phyloP scores from a whole-genome alignment of 2,113 vertebrate species.

The Nesoenas mayeri region DNA sequence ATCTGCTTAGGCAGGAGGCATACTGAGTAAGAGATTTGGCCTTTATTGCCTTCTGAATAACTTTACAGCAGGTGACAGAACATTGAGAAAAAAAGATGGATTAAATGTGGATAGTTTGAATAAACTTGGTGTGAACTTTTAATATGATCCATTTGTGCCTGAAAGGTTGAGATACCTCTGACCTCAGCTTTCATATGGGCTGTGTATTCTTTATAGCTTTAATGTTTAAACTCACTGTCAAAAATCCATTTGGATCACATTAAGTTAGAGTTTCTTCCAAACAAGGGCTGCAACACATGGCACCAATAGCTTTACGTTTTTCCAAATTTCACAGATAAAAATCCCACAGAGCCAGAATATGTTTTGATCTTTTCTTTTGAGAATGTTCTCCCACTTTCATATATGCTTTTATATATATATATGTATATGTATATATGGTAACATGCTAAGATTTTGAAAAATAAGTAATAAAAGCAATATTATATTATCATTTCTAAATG shows the following conservation, averaged over 20 bases:
- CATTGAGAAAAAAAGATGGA: not conserved
- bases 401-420: not conserved
- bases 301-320: not conserved
- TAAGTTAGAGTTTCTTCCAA: not conserved
- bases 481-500: not conserved
- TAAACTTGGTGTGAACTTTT: not conserved
- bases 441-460: not conserved
- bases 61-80: not conserved
- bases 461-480: not conserved
- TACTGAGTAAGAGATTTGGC: not conserved
- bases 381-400: not conserved
- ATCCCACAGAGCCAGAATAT: not conserved
- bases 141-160: not conserved
- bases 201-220: not conserved
- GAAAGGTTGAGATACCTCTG: not conserved
- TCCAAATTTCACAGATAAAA: not conserved
- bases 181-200: not conserved
- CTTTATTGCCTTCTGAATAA: not conserved
- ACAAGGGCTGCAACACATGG: not conserved
- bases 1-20: conserved; percentile 1
- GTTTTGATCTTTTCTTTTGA: not conserved
- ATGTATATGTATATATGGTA: not conserved
- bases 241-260: not conserved
- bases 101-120: not conserved
- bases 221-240: not conserved